Evolutionary conservation across 1,140 invertebrate species (phyloP).

Genomic region (Heterodera schachtii): DNA sequence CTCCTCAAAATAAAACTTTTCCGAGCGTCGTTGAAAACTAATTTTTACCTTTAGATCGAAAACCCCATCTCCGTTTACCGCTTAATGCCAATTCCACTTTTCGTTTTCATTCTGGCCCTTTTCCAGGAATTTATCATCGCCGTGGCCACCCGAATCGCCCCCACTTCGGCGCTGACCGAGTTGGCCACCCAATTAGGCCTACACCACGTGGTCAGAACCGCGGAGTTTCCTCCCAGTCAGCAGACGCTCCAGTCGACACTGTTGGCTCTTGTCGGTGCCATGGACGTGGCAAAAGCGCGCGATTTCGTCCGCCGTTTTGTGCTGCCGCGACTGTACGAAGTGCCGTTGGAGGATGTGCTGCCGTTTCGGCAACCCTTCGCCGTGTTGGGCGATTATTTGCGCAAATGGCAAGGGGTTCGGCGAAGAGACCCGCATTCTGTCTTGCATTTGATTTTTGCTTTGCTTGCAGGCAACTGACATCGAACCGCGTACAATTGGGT

Average conservation of each 20-base stretch:
- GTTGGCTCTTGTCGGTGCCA: conserved; percentile 37
- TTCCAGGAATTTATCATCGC: conserved; percentile 42
- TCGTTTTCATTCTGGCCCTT: no score
- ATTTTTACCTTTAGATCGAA: no score
- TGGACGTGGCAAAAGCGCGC: conserved; percentile 34
- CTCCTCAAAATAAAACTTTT: no score
- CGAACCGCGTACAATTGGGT: conserved; percentile 51
- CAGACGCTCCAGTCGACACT: conserved; percentile 39
- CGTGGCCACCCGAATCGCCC: conserved; percentile 31
- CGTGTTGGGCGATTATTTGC: conserved; percentile 53
- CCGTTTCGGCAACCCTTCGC: conserved; percentile 54
- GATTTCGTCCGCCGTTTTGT: conserved; percentile 41
- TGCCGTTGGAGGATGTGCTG: conserved; percentile 55
- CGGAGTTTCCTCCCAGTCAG: conserved; percentile 40
- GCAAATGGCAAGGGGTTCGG: conserved; percentile 31
- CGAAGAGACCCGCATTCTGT: neutral
- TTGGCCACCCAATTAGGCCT: conserved; percentile 40
- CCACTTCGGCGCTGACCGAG: conserved; percentile 13
- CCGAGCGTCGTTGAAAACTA: no score
- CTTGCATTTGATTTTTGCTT: neutral
- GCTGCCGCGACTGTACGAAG: conserved; percentile 34
- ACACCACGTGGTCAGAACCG: conserved; percentile 47
- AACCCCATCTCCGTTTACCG: no score
- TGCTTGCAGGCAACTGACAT: conserved; percentile 34
- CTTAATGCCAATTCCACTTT: no score